Evolutionary conservation across 2,888 invertebrate species (phyloP), one percentile per base, ranked within the genome.

Genomic region (Smittia aterrima): DNA sequence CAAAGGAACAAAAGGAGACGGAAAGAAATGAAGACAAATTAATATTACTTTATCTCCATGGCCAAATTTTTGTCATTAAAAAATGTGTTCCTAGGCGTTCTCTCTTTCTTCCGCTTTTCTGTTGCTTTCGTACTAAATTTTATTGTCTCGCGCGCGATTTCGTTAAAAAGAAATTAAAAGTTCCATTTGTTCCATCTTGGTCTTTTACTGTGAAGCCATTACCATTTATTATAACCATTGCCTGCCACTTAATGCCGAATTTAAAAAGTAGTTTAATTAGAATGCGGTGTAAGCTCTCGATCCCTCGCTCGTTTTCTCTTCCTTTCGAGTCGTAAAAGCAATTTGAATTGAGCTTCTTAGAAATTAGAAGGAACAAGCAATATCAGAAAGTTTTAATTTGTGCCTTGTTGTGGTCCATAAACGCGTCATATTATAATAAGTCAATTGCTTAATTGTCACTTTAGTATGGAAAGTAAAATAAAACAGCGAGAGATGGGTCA

Each of bases 11-110:
- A 11, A 47, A 47, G 24, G 6, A 64, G 24, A 18, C 6, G 54
- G 11, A 7, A n/a, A 58, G 22, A 24, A 32, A 47, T 11, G 25
- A 64, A 64, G n/a, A 24, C 20, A 64, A 64, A 64, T 64, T 64
- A 64, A 64, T 64, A 64, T 64, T 64, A 4, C 62, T 64, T 64
- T 24, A 64, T 64, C 62, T 64, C 25, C 13, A 13, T 22, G 11
- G 47, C 2, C 11, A 6, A 3, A 6, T 47, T 16, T 11, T 2
- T 47, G 47, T n/a, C 47, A 16, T 47, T 47, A 47, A 16, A 38
- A 16, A 47, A 47, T 47, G 47, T 47, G 11, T 47, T 47, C 6
- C 13, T 18, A 18, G 22, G 58, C 58, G 24, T 58, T 22, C 58
- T 32, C n/a, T n/a, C n/a, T n/a, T n/a, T 32, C 4, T 2, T 6